Percentiles rank a stretch among this genome's conserved stretches.
phyloP scores from a whole-genome alignment of 2,797 vertebrate species.

The Galagoides demidoff region DNA sequence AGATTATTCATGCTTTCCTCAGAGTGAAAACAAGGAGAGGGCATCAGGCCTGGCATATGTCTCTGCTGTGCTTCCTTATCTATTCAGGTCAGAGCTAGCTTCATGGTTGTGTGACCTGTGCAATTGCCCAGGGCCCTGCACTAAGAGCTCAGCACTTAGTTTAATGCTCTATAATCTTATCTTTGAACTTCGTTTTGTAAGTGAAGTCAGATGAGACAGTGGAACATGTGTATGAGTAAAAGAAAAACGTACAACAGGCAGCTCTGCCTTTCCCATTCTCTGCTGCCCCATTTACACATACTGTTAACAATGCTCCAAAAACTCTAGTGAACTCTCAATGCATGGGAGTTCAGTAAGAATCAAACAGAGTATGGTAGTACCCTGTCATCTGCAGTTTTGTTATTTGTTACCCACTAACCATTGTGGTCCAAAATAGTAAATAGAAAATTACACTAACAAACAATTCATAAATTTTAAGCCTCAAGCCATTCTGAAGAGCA shows the following conservation, averaged over 20 bases:
- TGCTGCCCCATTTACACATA: neutral
- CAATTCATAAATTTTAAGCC: neutral
- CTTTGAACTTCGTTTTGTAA: slow-evolving; percentile 13
- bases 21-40: neutral
- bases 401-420: neutral
- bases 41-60: neutral
- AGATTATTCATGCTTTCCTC: neutral
- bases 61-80: neutral
- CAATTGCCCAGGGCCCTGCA: neutral
- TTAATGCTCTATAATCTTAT: neutral
- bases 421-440: neutral
- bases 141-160: neutral
- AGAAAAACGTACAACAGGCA: neutral
- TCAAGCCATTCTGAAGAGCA: neutral
- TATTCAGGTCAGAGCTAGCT: neutral
- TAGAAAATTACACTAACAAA: neutral
- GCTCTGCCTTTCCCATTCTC: neutral
- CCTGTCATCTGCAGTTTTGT: neutral
- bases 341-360: neutral
- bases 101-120: neutral
- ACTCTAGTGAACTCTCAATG: neutral
- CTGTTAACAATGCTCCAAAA: neutral
- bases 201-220: neutral
- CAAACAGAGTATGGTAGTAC: neutral
- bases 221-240: neutral